A percentile compares a stretch with the other conserved stretches of the same genome.
phyloP scores from a whole-genome alignment of 2,888 invertebrate species.

The Sesia apiformis region DNA sequence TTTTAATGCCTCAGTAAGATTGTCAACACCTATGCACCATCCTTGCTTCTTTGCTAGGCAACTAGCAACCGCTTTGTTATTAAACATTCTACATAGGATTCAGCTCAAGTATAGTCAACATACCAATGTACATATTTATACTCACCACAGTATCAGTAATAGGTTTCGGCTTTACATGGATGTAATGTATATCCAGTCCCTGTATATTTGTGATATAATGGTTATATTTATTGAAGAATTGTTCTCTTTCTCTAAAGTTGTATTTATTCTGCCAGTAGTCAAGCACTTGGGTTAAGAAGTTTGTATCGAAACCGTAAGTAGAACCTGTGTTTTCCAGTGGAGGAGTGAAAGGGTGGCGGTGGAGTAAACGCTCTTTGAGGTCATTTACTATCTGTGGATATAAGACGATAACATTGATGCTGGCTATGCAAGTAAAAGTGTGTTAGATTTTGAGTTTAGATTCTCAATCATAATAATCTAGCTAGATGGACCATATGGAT shows the following conservation, averaged over 20 bases:
- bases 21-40: no score
- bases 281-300: slow-evolving; percentile 78
- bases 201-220: slow-evolving; percentile 86
- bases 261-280: slow-evolving; percentile 87
- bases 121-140: slow-evolving; percentile 4
- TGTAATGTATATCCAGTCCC: slow-evolving; percentile 82
- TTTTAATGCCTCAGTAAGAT: no score
- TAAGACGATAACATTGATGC: background rate
- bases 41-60: no score
- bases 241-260: slow-evolving; percentile 77
- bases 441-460: no score
- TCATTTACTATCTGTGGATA: slow-evolving; percentile 63
- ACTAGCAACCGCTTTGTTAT: no score
- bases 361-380: slow-evolving; percentile 69
- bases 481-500: no score
- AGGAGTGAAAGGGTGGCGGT: slow-evolving; percentile 49
- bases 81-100: no score
- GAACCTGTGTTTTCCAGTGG: slow-evolving; percentile 82
- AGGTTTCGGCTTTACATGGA: slow-evolving; percentile 77
- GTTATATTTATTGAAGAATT: slow-evolving; percentile 80
- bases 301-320: slow-evolving; percentile 86
- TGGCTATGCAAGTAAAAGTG: no score
- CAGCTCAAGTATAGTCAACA: background rate
- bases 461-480: no score
- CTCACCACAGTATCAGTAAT: slow-evolving; percentile 33